Evolutionary conservation across 1,140 invertebrate species (phyloP).

Genomic region (Bombyx mandarina): DNA sequence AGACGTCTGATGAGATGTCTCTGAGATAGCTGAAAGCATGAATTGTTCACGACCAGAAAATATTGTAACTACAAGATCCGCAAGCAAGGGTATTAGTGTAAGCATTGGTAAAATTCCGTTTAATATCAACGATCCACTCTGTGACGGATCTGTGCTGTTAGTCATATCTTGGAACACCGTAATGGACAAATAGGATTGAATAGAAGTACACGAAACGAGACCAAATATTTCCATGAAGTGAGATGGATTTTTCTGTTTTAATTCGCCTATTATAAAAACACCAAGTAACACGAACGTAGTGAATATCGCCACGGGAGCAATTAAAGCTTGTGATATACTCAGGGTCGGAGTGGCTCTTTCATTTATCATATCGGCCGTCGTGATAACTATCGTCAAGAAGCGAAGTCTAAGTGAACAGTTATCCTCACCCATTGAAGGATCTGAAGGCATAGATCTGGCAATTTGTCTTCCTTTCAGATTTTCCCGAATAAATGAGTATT

Average conservation of each 20-base stretch:
- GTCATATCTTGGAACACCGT: conserved; percentile 33
- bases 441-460: conserved; percentile 5
- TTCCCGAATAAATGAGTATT: no score
- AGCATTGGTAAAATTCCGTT: conserved; percentile 48
- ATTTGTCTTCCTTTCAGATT: conserved; percentile 13
- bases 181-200: conserved; percentile 32
- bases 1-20: not conserved
- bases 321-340: conserved; percentile 32
- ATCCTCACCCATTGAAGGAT: conserved; percentile 35
- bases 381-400: conserved; percentile 38
- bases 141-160: conserved; percentile 7
- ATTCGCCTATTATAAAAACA: conserved; percentile 25
- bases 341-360: conserved; percentile 32
- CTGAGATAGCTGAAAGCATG: conserved; percentile 5
- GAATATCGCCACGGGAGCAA: conserved; percentile 36
- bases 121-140: conserved; percentile 27
- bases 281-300: conserved; percentile 37
- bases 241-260: conserved; percentile 20
- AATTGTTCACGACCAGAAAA: conserved; percentile 25
- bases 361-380: conserved; percentile 43
- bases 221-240: conserved; percentile 40
- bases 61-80: conserved; percentile 32
- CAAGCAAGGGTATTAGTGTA: conserved; percentile 30
- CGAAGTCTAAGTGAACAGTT: conserved; percentile 32
- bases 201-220: conserved; percentile 24